A percentile compares a stretch with the other conserved stretches of the same genome.
Evolutionary conservation across 2,113 vertebrate genomes (phyloP).

Genomic region (Aleadryas rufinucha): DNA sequence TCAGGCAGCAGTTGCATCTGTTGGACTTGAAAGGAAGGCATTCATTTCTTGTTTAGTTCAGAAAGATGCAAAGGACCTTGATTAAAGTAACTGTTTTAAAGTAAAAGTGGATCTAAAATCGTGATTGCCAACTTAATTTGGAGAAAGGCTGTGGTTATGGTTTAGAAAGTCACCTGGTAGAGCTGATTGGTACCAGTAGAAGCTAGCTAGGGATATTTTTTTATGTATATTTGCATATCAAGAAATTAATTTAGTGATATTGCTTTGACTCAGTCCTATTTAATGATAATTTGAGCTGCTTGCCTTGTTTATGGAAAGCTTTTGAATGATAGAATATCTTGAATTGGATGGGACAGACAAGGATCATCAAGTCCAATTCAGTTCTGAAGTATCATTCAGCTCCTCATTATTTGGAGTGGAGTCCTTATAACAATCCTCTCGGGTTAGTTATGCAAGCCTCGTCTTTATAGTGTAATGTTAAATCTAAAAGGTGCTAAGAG

Average conservation of each 20-base stretch:
- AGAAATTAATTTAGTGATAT: not conserved
- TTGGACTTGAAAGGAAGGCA: not conserved
- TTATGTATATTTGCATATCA: not conserved
- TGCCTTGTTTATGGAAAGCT: not conserved
- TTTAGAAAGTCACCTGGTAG: not conserved
- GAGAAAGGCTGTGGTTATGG: not conserved
- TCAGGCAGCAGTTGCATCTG: not conserved
- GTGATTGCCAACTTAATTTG: not conserved
- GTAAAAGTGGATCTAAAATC: not conserved
- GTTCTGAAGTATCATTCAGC: not conserved
- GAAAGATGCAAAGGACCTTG: not conserved
- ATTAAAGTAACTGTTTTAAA: not conserved
- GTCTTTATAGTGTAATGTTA: not conserved
- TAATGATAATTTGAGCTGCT: not conserved
- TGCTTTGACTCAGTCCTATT: not conserved
- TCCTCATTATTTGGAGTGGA: not conserved
- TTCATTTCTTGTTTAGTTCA: not conserved
- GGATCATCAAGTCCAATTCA: not conserved
- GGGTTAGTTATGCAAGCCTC: not conserved
- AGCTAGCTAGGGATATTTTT: not conserved
- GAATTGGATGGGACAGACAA: not conserved
- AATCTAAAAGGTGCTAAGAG: not conserved
- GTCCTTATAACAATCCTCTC: not conserved
- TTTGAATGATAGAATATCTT: not conserved
- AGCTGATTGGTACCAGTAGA: not conserved